Percentiles rank a stretch among this genome's conserved stretches.
Conservation (phyloP, 1,140 invertebrate species). For the Drosophila lacteicornis region DNA sequence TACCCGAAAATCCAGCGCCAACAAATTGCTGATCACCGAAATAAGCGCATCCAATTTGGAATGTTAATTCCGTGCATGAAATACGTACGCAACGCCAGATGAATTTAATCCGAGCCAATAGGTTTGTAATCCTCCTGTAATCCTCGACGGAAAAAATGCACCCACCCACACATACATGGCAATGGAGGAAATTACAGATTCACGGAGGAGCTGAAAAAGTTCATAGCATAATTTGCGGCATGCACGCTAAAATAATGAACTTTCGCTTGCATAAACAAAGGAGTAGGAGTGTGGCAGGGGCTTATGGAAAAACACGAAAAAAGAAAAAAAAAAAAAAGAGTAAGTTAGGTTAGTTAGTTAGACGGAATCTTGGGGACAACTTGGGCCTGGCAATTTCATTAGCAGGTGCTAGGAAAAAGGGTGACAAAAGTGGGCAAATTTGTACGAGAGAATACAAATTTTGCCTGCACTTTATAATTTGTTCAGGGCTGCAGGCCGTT, state of each 20-base stretch:
- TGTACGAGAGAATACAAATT: neutral
- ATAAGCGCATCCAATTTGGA: slow-evolving; percentile 31
- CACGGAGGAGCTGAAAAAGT: slow-evolving; percentile 27
- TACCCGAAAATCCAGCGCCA: neutral
- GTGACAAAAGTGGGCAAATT: neutral
- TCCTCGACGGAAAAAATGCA: slow-evolving; percentile 1
- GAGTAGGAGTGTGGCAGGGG: slow-evolving; percentile 12
- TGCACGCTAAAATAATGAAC: slow-evolving; percentile 77
- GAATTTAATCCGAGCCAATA: slow-evolving; percentile 39
- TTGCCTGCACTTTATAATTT: slow-evolving; percentile 28
- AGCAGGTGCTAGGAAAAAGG: neutral
- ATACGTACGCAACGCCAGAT: slow-evolving; percentile 7
- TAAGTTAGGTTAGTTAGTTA: slow-evolving; percentile 26
- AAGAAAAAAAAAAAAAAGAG: neutral
- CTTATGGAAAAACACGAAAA: too few relatives aligned
- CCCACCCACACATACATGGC: neutral
- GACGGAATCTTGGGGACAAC: slow-evolving; percentile 24
- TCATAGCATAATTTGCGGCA: slow-evolving; percentile 69
- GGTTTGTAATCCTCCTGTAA: slow-evolving; percentile 27
- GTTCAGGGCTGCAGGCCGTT: slow-evolving; percentile 26
- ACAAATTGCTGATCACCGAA: neutral
- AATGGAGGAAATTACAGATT: slow-evolving; percentile 12
- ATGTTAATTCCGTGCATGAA: slow-evolving; percentile 34
- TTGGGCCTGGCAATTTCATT: slow-evolving; percentile 42
- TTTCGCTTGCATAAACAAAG: slow-evolving; percentile 72